Evolutionary conservation across 2,797 vertebrate species (phyloP), one percentile per base, ranked within the genome.

Genomic region (Melopsittacus undulatus): DNA sequence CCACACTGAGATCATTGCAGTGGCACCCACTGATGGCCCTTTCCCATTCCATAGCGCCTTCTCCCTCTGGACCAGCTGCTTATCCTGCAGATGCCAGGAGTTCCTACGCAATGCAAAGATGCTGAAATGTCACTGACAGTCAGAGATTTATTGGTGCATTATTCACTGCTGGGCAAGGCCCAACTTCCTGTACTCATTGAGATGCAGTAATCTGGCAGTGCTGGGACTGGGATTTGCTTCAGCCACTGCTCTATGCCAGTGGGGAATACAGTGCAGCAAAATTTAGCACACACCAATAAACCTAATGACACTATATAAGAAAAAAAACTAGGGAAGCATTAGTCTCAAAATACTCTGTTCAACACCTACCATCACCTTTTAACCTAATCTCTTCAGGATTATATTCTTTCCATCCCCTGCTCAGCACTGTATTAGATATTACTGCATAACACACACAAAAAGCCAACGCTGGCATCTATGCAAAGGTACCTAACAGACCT

Each of bases 131-230:
- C 52, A 24, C 30, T 8, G 26, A 42, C 67, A 45, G 34, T 15
- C 2, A 7, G 45, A 30, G 42, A n/a, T 80, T 48, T 56, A 54
- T 24, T 54, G 66, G 49, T 16, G 42, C 7, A 1, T 57, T 49
- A 49, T 29, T 30, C 48, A 14, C 26, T 26, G 13, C 40, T 43
- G 34, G 64, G 66, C 23, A 43, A 76, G 70, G 77, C 83, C 6
- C 61, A 43, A 54, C 32, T 42, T 42, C 52, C 26, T 1, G 1
- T 0, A 1, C 70, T 32, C 9, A 7, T 52, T 52, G 20, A 2
- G 40, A 61, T 0, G 1, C 0, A 2, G 45, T 59, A 68, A 75
- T 32, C 42, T 1, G 1, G 46, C 46, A 38, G 51, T 2, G 7
- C 19, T 3, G 6, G 57, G 23, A 38, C 3, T 6, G 4, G 61